Percentiles rank a stretch among this genome's conserved stretches.
Conservation (phyloP, 2,797 vertebrate genomes). For the Sardinella longiceps region DNA sequence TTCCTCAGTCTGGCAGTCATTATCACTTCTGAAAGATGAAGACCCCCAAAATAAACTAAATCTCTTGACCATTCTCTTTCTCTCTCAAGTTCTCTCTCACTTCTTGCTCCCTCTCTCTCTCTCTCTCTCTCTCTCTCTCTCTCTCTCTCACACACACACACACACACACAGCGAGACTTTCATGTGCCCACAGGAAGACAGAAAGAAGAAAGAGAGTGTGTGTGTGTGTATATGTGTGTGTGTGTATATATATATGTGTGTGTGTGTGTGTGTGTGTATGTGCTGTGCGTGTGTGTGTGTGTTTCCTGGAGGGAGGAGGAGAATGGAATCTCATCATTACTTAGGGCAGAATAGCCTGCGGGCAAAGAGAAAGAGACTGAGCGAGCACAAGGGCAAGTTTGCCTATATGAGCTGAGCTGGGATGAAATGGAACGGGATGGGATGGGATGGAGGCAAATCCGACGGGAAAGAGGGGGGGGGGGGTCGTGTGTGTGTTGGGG, state of each 20-base stretch:
- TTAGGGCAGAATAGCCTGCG: not conserved
- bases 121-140: not conserved
- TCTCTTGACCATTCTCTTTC: not conserved
- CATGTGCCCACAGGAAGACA: no score
- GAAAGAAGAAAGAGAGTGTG: not conserved
- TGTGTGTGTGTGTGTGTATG: no score
- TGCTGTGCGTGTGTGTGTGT: not conserved
- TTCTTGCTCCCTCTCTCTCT: no score
- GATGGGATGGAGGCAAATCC: not conserved
- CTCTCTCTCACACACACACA: no score
- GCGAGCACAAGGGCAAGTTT: not conserved
- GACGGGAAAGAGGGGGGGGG: no score
- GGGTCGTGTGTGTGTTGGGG: no score
- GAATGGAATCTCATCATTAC: constrained; percentile 16
- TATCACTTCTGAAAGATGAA: constrained; percentile 1
- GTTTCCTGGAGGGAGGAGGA: constrained; percentile 3
- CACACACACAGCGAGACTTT: no score
- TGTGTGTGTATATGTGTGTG: not conserved
- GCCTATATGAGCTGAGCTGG: constrained; percentile 2
- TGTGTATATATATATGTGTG: no score
- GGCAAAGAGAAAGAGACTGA: not conserved
- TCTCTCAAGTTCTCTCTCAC: no score
- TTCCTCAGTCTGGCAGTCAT: not conserved
- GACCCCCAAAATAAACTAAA: not conserved
- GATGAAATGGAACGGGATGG: no score